Percentiles rank a stretch among this genome's conserved stretches.
Evolutionary conservation across 1,140 invertebrate species (phyloP).

Genomic region (Drosophila watanabei): DNA sequence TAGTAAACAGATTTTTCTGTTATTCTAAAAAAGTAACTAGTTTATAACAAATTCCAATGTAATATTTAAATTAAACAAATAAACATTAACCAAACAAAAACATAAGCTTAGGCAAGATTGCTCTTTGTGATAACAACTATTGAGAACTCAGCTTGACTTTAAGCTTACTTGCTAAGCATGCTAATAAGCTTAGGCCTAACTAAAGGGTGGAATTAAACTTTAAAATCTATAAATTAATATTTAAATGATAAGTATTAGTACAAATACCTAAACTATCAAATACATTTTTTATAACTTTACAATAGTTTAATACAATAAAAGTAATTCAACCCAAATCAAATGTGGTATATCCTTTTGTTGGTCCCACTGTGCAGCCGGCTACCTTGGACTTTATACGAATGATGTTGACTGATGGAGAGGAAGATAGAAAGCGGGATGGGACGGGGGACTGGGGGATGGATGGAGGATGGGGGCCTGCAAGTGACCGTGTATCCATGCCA

Average conservation of each 20-base stretch:
- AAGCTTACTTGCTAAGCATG: background rate
- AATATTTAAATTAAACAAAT: background rate
- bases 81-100: too few relatives aligned
- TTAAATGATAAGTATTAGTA: background rate
- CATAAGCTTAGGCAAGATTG: background rate
- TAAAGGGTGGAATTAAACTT: background rate
- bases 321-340: too few relatives aligned
- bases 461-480: conserved; percentile 16
- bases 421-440: conserved; percentile 20
- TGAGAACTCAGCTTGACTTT: background rate
- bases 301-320: too few relatives aligned
- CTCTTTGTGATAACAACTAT: background rate
- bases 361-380: conserved; percentile 25
- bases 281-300: background rate
- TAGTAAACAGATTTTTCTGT: too few relatives aligned
- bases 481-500: conserved; percentile 49
- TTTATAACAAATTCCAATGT: background rate
- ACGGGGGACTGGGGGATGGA: background rate
- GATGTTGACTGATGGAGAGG: conserved; percentile 54
- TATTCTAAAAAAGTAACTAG: background rate
- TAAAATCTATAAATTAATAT: background rate
- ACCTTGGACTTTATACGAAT: conserved; percentile 49
- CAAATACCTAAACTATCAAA: background rate
- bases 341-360: conserved; percentile 3
- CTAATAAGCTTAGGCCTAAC: background rate